A percentile compares a stretch with the other conserved stretches of the same genome.
Evolutionary conservation across 2,888 invertebrate species (phyloP).

Genomic region (Eupsilia transversa): DNA sequence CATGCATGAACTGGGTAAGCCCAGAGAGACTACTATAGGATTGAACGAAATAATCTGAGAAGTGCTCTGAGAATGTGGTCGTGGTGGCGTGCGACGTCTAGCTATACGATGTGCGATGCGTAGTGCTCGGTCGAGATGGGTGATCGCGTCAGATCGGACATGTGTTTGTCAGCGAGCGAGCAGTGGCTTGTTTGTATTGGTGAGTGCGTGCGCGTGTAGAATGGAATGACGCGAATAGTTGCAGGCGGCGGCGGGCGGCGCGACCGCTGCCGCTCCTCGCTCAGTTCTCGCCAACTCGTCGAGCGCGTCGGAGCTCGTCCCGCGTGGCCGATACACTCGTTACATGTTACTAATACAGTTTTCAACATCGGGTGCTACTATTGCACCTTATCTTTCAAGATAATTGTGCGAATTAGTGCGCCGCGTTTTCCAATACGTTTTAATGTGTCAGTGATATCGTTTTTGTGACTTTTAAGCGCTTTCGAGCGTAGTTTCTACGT

Average conservation of each 20-base stretch:
- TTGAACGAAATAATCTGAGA: conserved; percentile 27
- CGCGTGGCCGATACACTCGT: conserved; percentile 83
- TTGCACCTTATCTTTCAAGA: conserved; percentile 85
- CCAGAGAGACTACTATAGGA: conserved; percentile 39
- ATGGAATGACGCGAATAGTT: conserved; percentile 88
- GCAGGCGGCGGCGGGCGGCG: conserved; percentile 78
- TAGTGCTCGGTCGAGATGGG: conserved; percentile 70
- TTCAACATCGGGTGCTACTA: conserved; percentile 77
- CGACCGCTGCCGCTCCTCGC: conserved; percentile 71
- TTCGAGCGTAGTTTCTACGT: conserved; percentile 83
- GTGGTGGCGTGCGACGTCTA: conserved; percentile 46
- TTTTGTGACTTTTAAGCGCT: conserved; percentile 79
- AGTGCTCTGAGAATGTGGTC: conserved; percentile 31
- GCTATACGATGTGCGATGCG: conserved; percentile 67
- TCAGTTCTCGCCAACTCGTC: conserved; percentile 84
- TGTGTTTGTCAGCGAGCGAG: conserved; percentile 79
- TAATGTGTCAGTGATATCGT: conserved; percentile 78
- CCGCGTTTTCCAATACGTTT: conserved; percentile 71
- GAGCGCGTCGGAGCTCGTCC: conserved; percentile 85
- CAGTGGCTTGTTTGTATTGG: conserved; percentile 85
- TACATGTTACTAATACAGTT: conserved; percentile 72
- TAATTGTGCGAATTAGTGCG: conserved; percentile 86
- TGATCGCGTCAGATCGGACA: conserved; percentile 73
- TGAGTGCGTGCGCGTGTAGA: conserved; percentile 87
- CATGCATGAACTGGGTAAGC: conserved; percentile 61